Conservation (phyloP, 92 coral and sea anemone species). For the Actinostola sp. region DNA sequence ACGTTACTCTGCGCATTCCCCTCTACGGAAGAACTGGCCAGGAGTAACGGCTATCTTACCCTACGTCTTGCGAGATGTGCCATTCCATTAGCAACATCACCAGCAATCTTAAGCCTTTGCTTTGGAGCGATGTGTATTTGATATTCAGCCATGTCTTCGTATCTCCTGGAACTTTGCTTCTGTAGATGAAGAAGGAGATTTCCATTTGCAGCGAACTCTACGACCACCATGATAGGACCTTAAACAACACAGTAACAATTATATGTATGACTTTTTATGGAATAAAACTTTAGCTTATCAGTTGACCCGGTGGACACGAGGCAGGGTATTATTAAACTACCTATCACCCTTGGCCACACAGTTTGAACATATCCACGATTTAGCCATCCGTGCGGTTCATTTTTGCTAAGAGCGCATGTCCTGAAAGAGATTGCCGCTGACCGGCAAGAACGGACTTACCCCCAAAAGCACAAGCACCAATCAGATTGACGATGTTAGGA, state of each 20-base stretch:
- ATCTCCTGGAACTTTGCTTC: slow-evolving; percentile 67
- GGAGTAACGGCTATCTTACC: slow-evolving; percentile 50
- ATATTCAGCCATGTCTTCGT: slow-evolving; percentile 73
- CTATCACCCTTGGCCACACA: too few relatives aligned
- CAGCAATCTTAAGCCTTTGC: slow-evolving; percentile 81
- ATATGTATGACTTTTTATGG: neutral
- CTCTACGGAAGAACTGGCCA: too few relatives aligned
- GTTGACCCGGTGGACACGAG: too few relatives aligned
- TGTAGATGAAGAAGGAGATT: slow-evolving; percentile 74
- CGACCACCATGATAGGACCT: slow-evolving; percentile 86
- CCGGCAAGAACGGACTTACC: slow-evolving; percentile 42
- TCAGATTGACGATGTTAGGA: slow-evolving; percentile 85
- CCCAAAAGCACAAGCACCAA: slow-evolving; percentile 88
- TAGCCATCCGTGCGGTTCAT: too few relatives aligned
- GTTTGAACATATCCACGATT: too few relatives aligned
- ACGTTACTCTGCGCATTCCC: neutral
- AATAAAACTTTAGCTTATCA: neutral
- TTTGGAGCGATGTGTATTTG: slow-evolving; percentile 58
- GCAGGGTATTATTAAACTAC: too few relatives aligned
- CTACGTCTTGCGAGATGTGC: slow-evolving; percentile 71
- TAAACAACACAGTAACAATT: neutral
- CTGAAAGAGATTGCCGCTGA: neutral
- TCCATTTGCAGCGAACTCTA: slow-evolving; percentile 85
- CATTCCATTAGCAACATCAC: slow-evolving; percentile 91
- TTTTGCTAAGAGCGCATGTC: neutral